Evolutionary conservation across 2,888 invertebrate genomes (phyloP).

Genomic region (Philopedon plagiatum): DNA sequence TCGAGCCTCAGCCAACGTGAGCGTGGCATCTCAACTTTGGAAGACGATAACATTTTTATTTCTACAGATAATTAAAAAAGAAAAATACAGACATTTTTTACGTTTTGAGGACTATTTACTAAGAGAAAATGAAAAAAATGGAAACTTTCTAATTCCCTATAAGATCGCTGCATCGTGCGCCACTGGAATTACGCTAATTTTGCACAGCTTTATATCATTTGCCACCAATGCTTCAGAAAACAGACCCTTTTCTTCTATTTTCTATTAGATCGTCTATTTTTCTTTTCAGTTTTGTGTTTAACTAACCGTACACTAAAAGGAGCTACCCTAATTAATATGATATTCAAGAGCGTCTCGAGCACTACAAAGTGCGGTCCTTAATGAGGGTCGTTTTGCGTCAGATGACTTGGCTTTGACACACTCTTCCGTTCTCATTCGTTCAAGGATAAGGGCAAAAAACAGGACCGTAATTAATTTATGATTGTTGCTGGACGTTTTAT

Average conservation of each 20-base stretch:
- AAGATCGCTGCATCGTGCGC: too few relatives aligned
- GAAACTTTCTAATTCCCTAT: too few relatives aligned
- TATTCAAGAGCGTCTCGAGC: slow-evolving; percentile 19
- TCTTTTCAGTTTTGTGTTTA: neutral
- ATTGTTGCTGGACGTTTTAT: neutral
- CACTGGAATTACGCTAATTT: too few relatives aligned
- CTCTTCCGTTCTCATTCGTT: slow-evolving; percentile 13
- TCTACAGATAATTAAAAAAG: too few relatives aligned
- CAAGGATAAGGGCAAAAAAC: slow-evolving; percentile 25
- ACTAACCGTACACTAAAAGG: slow-evolving; percentile 25
- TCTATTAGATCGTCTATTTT: neutral
- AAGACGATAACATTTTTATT: too few relatives aligned
- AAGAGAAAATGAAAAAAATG: too few relatives aligned
- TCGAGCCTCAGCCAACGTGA: too few relatives aligned
- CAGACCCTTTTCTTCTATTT: neutral
- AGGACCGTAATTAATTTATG: slow-evolving; percentile 13
- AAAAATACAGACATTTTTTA: too few relatives aligned
- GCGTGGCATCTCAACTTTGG: too few relatives aligned
- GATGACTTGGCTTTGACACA: slow-evolving; percentile 31
- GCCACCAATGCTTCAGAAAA: too few relatives aligned
- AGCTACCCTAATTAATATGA: slow-evolving; percentile 27
- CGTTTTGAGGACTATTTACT: too few relatives aligned
- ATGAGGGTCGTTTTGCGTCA: slow-evolving; percentile 31
- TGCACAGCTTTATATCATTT: too few relatives aligned
- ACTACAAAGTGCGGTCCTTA: slow-evolving; percentile 25